phyloP scores from a whole-genome alignment of 2,797 vertebrate genomes.

The Ciconia nigra region DNA sequence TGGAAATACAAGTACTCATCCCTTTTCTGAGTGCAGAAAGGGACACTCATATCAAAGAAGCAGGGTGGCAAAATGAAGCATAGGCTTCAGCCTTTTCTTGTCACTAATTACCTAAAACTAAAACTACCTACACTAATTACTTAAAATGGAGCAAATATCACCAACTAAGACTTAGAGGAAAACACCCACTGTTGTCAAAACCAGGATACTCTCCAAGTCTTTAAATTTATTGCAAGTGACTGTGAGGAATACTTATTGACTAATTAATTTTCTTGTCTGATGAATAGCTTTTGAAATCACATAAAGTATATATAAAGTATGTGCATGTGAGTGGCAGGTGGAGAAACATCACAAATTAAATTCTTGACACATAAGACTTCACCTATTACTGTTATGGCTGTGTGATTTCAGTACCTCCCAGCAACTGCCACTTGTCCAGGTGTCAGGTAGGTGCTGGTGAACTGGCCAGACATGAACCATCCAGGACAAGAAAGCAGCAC shows the following conservation, averaged over 20 bases:
- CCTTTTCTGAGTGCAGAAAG: neutral
- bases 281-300: neutral
- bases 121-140: neutral
- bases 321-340: neutral
- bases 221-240: neutral
- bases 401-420: neutral
- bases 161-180: neutral
- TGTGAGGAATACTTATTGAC: neutral
- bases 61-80: neutral
- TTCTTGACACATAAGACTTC: neutral
- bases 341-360: neutral
- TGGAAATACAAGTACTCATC: neutral
- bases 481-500: neutral
- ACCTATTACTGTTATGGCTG: neutral
- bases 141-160: neutral
- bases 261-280: conserved; percentile 29
- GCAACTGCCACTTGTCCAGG: neutral
- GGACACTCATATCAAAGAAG: neutral
- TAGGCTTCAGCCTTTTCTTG: neutral
- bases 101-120: neutral
- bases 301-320: neutral
- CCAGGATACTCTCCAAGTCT: neutral
- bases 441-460: neutral
- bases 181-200: neutral
- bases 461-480: neutral